Evolutionary conservation across 1,140 invertebrate species (phyloP).

Genomic region (Papilio helenus): DNA sequence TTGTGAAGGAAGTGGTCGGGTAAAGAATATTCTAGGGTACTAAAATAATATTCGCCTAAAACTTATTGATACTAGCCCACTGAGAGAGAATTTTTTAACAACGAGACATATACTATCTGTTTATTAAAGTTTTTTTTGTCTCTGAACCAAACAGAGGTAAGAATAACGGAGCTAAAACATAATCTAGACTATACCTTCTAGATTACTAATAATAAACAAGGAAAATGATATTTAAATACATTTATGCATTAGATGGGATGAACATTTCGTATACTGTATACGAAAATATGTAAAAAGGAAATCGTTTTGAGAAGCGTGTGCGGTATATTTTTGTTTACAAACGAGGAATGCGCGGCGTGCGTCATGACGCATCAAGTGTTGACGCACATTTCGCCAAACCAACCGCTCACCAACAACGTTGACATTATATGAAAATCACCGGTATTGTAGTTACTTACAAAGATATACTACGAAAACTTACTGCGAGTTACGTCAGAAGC

Average conservation of each 20-base stretch:
- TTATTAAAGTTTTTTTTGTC: too few relatives aligned
- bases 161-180: too few relatives aligned
- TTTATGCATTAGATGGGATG: background rate
- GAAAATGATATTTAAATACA: background rate
- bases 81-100: too few relatives aligned
- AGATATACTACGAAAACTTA: background rate
- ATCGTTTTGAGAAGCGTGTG: conserved; percentile 33
- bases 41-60: too few relatives aligned
- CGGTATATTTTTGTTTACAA: conserved; percentile 67
- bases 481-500: background rate
- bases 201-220: background rate
- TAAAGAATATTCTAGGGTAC: background rate
- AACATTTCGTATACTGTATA: background rate
- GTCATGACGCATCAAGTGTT: conserved; percentile 52
- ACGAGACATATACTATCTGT: too few relatives aligned
- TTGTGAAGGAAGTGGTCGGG: conserved; percentile 10
- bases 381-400: conserved; percentile 62
- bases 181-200: too few relatives aligned
- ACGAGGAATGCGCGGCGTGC: conserved; percentile 53
- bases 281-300: conserved; percentile 31
- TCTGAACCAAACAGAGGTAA: too few relatives aligned
- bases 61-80: too few relatives aligned
- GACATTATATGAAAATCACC: conserved; percentile 35
- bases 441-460: background rate
- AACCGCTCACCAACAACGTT: conserved; percentile 41